Percentiles rank a stretch among this genome's conserved stretches.
Conservation (phyloP, 2,113 vertebrate genomes). For the Bos javanicus region DNA sequence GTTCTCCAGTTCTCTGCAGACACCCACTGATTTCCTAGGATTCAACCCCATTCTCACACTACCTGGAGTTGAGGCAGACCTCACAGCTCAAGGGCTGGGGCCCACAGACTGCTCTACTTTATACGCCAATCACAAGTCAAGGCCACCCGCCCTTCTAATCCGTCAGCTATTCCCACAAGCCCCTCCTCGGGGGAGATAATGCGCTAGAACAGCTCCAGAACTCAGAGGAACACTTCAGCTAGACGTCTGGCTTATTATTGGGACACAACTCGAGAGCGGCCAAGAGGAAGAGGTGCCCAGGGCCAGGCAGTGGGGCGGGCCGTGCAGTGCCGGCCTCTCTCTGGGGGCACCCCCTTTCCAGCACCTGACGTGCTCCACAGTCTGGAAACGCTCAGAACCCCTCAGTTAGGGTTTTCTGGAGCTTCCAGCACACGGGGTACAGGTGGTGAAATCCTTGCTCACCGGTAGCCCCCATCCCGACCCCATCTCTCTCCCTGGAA, state of each 20-base stretch:
- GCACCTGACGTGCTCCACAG: accelerated
- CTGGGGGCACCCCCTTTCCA: no score
- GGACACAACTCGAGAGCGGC: no score
- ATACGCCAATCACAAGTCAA: accelerated
- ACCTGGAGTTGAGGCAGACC: no score
- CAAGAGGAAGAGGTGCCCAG: accelerated
- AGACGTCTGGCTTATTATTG: accelerated
- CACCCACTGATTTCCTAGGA: accelerated
- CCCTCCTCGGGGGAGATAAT: accelerated
- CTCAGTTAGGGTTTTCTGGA: not conserved
- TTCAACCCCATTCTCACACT: accelerated
- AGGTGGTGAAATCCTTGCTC: not conserved
- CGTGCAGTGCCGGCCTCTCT: accelerated
- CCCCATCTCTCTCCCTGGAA: not conserved
- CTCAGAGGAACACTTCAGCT: no score
- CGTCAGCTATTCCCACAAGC: accelerated
- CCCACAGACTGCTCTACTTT: not conserved
- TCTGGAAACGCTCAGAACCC: not conserved
- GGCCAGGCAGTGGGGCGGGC: not conserved
- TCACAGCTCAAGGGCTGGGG: not conserved
- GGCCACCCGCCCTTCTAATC: not conserved
- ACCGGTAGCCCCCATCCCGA: accelerated
- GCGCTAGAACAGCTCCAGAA: not conserved
- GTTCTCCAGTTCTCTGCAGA: not conserved
- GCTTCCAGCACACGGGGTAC: not conserved